Base-by-base conservation (phyloP, 2,113 vertebrate genomes). In the Zosterops hypoxanthus region DNA sequence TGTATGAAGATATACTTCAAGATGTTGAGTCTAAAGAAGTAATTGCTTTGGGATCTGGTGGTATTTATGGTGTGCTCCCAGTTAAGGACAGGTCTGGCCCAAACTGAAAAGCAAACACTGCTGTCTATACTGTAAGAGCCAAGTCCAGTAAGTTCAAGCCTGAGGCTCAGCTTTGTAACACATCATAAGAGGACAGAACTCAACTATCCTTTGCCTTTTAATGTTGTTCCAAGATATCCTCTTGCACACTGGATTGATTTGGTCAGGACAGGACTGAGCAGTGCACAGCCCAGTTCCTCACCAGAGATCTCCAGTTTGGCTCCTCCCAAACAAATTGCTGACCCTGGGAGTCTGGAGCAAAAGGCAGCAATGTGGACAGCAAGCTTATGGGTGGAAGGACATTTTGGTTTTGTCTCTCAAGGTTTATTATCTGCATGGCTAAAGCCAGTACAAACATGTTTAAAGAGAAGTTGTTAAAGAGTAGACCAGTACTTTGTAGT, bases 141-240 rank as follows among this genome's bases (percentile, higher is more conserved):
- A 78, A 92, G 71, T 71, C 69, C 61, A 89, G 49, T 56, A 72
- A 95, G 70, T 52, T 31, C 70, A 91, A 86, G 90, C 92, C 95
- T 83, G 86, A 92, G 92, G 95, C 95, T 97, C 64, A 96, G 82
- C 94, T 94, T 88, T 90, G 76, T 86, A 88, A 88, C 91, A 92
- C 92, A 93, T 95, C 79, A 66, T 75, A 94, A 96, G 64, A 92
- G 39, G 14, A 81, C 42, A 92, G 64, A 96, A 92, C 76, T 12
- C 63, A 93, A 95, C 42, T 78, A 83, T 63, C 86, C 39, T 93
- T 90, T 82, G 68, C 60, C 42, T 59, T 97, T 94, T 94, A 47
- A 92, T 92, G 80, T 92, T 83, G 63, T 95, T 95, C 88, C 96
- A 96, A 96, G 86, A 86, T 66, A 82, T 86, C 88, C 33, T 94